Evolutionary conservation across 2,888 invertebrate genomes (phyloP).

Genomic region (Trilocha varians): DNA sequence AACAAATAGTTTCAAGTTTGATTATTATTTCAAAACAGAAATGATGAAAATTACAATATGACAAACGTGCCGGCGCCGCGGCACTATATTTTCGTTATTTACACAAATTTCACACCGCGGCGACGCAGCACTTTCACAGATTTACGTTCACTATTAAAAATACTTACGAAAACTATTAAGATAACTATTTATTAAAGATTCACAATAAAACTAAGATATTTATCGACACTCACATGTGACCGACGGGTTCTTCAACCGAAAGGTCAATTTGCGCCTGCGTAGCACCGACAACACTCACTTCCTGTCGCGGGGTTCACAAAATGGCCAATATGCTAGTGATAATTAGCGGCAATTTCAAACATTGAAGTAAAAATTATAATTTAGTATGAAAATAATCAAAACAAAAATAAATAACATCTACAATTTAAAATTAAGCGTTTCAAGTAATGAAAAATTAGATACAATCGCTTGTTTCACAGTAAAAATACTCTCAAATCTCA

Average conservation of each 20-base stretch:
- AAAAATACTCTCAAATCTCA: no score
- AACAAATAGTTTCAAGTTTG: slow-evolving; percentile 29
- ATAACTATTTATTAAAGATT: slow-evolving; percentile 55
- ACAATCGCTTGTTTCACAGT: no score
- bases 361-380: not conserved
- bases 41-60: slow-evolving; percentile 54
- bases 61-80: slow-evolving; percentile 69
- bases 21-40: slow-evolving; percentile 35
- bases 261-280: slow-evolving; percentile 83
- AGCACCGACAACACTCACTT: slow-evolving; percentile 73
- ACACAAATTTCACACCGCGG: slow-evolving; percentile 58
- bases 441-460: no score
- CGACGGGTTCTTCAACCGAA: slow-evolving; percentile 91
- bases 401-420: no score
- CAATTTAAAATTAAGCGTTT: no score
- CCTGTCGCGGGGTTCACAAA: slow-evolving; percentile 71
- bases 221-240: slow-evolving; percentile 90
- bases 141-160: slow-evolving; percentile 57
- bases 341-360: slow-evolving; percentile 50
- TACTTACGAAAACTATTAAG: slow-evolving; percentile 67
- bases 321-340: slow-evolving; percentile 43
- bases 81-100: slow-evolving; percentile 47
- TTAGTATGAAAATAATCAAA: not conserved
- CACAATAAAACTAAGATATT: slow-evolving; percentile 70
- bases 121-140: slow-evolving; percentile 45